Conservation (phyloP, 2,113 vertebrate genomes). For the Acinonyx jubatus region DNA sequence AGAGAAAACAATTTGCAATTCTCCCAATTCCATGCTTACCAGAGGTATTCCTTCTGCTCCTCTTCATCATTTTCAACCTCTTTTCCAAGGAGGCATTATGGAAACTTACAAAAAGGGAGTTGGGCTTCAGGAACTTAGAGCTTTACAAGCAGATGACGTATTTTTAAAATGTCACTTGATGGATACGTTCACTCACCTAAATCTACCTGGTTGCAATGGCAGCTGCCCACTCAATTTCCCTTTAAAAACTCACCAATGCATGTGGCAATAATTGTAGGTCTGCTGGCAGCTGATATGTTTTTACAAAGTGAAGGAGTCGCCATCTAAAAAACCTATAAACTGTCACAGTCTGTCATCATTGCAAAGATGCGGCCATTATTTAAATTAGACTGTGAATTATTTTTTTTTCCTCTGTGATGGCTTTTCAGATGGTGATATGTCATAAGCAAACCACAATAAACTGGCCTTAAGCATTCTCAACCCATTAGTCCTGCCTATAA, state of each 20-base stretch:
- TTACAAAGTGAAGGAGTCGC: constrained; percentile 77
- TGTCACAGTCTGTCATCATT: constrained; percentile 79
- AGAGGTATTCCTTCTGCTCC: background rate
- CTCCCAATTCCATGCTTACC: background rate
- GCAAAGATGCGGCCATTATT: constrained; percentile 81
- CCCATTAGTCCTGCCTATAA: constrained; percentile 80
- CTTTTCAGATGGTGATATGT: constrained; percentile 80
- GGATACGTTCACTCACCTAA: constrained; percentile 72
- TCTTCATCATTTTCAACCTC: background rate
- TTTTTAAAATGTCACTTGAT: constrained; percentile 56
- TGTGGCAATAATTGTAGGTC: constrained; percentile 76
- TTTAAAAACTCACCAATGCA: constrained; percentile 77
- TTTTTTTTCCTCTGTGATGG: constrained; percentile 78
- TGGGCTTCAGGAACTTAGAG: background rate
- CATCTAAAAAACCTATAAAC: constrained; percentile 84
- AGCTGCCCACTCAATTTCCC: constrained; percentile 78
- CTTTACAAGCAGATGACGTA: constrained; percentile 66
- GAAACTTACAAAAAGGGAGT: constrained; percentile 8
- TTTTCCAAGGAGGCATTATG: background rate
- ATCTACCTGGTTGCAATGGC: constrained; percentile 76
- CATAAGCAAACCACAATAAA: constrained; percentile 73
- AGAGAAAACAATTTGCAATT: background rate
- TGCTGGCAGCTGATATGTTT: constrained; percentile 81
- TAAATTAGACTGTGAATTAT: constrained; percentile 83
- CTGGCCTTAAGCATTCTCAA: constrained; percentile 75